A percentile compares a stretch with the other conserved stretches of the same genome.
Conservation (phyloP, 2,797 vertebrate genomes). For the Lagodon rhomboides region DNA sequence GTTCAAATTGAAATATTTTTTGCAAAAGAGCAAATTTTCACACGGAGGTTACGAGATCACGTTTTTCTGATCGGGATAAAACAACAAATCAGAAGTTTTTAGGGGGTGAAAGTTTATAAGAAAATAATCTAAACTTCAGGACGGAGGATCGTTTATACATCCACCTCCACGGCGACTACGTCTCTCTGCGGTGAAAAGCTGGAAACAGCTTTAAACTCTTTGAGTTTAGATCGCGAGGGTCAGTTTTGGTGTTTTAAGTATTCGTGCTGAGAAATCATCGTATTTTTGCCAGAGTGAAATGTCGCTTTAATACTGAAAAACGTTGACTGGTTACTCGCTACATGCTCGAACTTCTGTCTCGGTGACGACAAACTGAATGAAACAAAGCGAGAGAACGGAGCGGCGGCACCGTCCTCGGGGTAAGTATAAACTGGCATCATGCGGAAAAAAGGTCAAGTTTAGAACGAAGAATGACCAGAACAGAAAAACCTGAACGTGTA, state of each 20-base stretch:
- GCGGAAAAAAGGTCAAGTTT: neutral
- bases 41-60: too few relatives aligned
- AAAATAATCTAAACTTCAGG: neutral
- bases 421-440: too few relatives aligned
- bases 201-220: too few relatives aligned
- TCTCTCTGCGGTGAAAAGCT: too few relatives aligned
- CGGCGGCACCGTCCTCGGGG: neutral
- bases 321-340: neutral
- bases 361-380: neutral
- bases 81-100: neutral
- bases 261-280: constrained; percentile 4
- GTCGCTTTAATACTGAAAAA: constrained; percentile 48
- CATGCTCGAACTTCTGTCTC: neutral
- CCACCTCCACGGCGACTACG: too few relatives aligned
- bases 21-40: neutral
- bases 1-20: too few relatives aligned
- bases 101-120: too few relatives aligned
- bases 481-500: neutral
- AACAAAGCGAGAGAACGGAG: neutral
- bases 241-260: neutral
- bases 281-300: constrained; percentile 24
- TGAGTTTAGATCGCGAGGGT: neutral
- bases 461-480: neutral
- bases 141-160: too few relatives aligned
- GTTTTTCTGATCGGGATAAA: too few relatives aligned